Base-by-base conservation (phyloP, 2,888 invertebrate genomes). In the Idaea straminata region DNA sequence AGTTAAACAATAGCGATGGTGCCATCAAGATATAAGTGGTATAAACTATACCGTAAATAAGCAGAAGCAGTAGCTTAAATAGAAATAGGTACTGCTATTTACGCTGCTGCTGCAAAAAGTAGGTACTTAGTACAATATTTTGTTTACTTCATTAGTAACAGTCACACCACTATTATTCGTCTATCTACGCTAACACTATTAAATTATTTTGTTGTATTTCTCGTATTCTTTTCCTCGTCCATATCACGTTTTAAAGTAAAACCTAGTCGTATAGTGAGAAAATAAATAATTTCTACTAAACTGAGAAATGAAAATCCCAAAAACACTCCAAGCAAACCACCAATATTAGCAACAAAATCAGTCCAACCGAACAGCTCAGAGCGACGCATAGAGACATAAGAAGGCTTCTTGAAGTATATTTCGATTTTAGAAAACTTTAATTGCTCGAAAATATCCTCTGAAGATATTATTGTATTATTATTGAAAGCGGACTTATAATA, bases 291-390 rank as follows among this genome's bases (percentile, higher is more conserved):
- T 78, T 94, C 94, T 2, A 93, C 85, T 15, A 93, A 79, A 4
- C 93, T 93, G n/a, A 94, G 76, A 68, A 93, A 87, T 1, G 94
- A 94, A 74, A 94, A 93, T 57, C 94, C 94, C 35, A 92, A 89
- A 74, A 93, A 94, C 1, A 94, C 78, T 0, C 93, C 93, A 5
- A 94, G 81, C 25, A 94, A 79, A 63, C 94, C 94, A 5, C 94
- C 94, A 71, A 92, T 92, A 77, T 91, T 92, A 72, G 93, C 93
- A 5, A 94, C 77, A 76, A 94, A 94, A 76, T 94, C 94, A 0
- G 91, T 91, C 66, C 85, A 77, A 0, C 94, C 93, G 70, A 92
- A 94, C 62, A 94, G 78, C 76, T 94, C 94, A 64, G 93, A 92
- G 47, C 94, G 83, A 63, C 89, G 88, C 13, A 92, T 92, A 0